phyloP scores from a whole-genome alignment of 2,113 vertebrate genomes.

The Actinemys pallida region DNA sequence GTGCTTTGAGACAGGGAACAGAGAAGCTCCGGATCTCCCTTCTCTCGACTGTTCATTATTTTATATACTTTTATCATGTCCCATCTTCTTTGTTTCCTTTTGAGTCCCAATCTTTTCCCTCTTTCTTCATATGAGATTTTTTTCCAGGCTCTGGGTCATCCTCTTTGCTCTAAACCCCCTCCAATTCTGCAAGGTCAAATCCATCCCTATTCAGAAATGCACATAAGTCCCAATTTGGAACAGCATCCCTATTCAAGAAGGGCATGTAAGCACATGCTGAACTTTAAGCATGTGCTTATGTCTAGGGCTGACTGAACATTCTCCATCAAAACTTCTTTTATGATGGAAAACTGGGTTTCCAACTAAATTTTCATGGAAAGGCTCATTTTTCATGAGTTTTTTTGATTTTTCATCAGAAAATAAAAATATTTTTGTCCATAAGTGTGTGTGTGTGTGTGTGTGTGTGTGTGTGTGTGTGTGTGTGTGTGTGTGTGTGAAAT shows the following conservation, averaged over 20 bases:
- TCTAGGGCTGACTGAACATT: slow-evolving; percentile 4
- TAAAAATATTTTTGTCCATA: not conserved
- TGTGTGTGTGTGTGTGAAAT: not conserved
- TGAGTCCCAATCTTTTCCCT: not conserved
- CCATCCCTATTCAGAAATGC: not conserved
- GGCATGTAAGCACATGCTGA: slow-evolving; percentile 20
- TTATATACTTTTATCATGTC: not conserved
- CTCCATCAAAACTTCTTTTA: not conserved
- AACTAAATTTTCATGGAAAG: accelerated
- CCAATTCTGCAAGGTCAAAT: not conserved
- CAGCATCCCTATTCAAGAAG: not conserved
- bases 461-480: no score
- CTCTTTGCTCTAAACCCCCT: not conserved
- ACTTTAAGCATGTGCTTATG: accelerated
- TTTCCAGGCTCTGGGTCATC: not conserved
- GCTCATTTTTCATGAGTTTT: not conserved
- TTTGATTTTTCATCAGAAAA: not conserved
- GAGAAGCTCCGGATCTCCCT: not conserved
- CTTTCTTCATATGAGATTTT: not conserved
- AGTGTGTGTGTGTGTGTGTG: no score
- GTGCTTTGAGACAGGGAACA: not conserved
- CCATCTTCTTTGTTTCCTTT: not conserved
- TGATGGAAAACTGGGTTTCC: not conserved
- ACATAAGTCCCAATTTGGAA: not conserved
- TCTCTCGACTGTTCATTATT: not conserved